Evolutionary conservation across 2,797 vertebrate species (phyloP), one percentile per base, ranked within the genome.

Genomic region (Phaenicophaeus curvirostris): DNA sequence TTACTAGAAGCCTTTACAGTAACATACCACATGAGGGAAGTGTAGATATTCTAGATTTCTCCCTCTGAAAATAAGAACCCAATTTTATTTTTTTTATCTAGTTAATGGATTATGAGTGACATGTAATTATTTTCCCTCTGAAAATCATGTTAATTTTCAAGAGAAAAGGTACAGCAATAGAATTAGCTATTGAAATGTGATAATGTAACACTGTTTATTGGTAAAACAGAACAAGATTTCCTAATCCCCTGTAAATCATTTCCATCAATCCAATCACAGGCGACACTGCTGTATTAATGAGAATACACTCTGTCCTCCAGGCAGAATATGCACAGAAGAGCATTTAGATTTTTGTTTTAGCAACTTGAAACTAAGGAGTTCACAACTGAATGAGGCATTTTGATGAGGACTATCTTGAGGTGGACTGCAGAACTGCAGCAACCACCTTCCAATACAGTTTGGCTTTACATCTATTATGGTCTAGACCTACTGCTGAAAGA

Each of bases 101-200:
- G 68, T 96, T 96, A 97, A 97, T 96, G 89, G 95, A 96, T 96
- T 96, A 96, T 96, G 95, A 97, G 96, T 91, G 93, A 95, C 95
- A 92, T 44, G 37, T 95, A 97, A 97, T 97, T 97, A 95, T 97
- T 97, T 96, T 90, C 68, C 68, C 75, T 80, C 87, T 92, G 95
- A 96, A 97, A 97, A 94, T 92, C 90, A 89, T 95, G 95, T 95
- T 97, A 95, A 96, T 97, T 97, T 97, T 82, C 81, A 69, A 80
- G 93, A 87, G 91, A 94, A 96, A 97, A 94, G 72, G 81, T 87
- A 92, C 35, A 62, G 74, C 27, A 65, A 93, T 83, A 93, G 91
- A 96, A 95, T 92, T 94, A 96, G 89, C 91, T 96, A 96, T 89
- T 95, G 95, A 96, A 96, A 97, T 95, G 93, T 91, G 90, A 93